Base-by-base conservation (phyloP, 2,888 invertebrate genomes). In the Prionchulus punctatus region DNA sequence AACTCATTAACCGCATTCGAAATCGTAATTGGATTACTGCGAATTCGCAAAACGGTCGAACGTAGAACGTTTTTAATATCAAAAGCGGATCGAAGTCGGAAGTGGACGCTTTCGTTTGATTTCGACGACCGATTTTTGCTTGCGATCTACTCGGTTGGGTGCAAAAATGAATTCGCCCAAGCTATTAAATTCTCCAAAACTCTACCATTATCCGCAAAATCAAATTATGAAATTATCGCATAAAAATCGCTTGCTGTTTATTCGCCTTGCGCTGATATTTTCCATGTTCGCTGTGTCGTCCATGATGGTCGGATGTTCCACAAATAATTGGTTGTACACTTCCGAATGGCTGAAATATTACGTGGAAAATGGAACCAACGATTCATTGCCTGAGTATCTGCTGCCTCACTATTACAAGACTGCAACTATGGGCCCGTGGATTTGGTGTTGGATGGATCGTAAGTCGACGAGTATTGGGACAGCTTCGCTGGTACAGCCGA, bases 391-490 rank as follows among this genome's bases (percentile, higher is more conserved):
- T 54, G 59, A 50, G 2, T 55, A 50, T 21, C 31, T 53, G 55
- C 55, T 28, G 30, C 57, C 55, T 23, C 56, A 60, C 7, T 66
- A 62, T 56, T 65, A 63, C 54, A 63, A 68, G 58, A 67, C 67
- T 57, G 67, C 69, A 25, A 68, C 68, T 1, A 60, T 67, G 28
- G 69, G 69, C n/a, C 68, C 69, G 4, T 68, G 67, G 67, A 49
- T 59, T 18, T 68, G 64, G 53, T 69, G 69, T 56, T 68, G 64
- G 65, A 58, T 60, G 0, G 69, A 69, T 62, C 69, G 68, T 68
- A 55, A 61, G 65, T 30, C 23, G 18, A 23, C 51, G 47, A 23
- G n/a, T n/a, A n/a, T n/a, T n/a, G n/a, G n/a, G n/a, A n/a, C n/a
- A n/a, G n/a, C n/a, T n/a, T n/a, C n/a, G n/a, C n/a, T n/a, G n/a